Base-by-base conservation (phyloP, 2,797 vertebrate genomes). In the Nannoperca obscura region DNA sequence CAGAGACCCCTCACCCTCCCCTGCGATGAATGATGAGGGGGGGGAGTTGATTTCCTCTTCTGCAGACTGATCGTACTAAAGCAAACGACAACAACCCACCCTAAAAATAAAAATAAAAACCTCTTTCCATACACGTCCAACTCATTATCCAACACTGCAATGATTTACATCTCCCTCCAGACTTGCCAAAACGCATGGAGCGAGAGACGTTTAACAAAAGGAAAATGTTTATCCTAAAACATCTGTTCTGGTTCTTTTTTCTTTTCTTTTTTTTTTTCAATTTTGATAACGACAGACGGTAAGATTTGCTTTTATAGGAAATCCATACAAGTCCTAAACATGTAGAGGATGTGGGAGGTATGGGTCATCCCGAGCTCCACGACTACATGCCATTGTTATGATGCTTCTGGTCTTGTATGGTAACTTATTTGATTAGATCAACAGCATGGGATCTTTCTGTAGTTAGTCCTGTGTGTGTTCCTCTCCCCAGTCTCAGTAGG, bases 331-430 rank as follows among this genome's bases (percentile, higher is more conserved):
- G 84, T 88, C 85, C 71, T 76, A 90, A 47, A 84, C 86, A 87
- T 86, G 91, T 91, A 74, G 89, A 86, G 74, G 78, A 86, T 87
- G 88, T 92, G 85, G 38, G 71, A 81, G 73, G 85, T 86, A 80
- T 87, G 32, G 42, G 82, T 71, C 85, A 92, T 68, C 63, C 80
- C 87, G 88, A 92, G 89, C 88, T 82, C 88, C 91, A 92, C 90
- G 90, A 89, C 91, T 92, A 87, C 88, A 94, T 93, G 89, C 91
- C 88, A 85, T 92, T 88, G 92, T 92, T 83, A 82, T 83, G 88
- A 94, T 93, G 95, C 94, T 95, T 94, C 91, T 95, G 91, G 92
- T 94, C 94, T 94, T 93, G 95, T 96, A 93, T 93, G 94, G 94
- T 95, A 78, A 86, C 83, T 87, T 90, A 89, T 92, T 88, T 89